Evolutionary conservation across 2,888 invertebrate species (phyloP).

Genomic region (Eristalinus aeneus): DNA sequence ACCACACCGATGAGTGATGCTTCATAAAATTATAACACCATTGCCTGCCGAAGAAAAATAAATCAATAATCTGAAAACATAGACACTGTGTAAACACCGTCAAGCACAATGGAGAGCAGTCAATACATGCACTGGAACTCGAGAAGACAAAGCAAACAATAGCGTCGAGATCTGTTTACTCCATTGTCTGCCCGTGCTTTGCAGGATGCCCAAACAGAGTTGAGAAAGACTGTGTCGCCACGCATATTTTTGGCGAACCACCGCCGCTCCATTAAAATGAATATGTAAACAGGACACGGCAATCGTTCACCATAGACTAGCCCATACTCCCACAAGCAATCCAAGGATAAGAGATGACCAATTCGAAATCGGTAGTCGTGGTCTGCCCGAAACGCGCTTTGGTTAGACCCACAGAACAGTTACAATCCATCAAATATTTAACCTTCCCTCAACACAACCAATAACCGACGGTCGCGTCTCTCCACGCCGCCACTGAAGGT

Average conservation of each 20-base stretch:
- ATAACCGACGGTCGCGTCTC: neutral
- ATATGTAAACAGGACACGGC: constrained; percentile 53
- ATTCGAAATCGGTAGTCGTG: constrained; percentile 39
- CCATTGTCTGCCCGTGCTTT: neutral
- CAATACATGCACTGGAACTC: neutral
- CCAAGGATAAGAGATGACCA: neutral
- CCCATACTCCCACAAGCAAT: constrained; percentile 9
- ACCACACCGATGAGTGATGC: too few relatives aligned
- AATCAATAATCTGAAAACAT: neutral
- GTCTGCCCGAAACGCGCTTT: constrained; percentile 36
- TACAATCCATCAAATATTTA: constrained; percentile 66
- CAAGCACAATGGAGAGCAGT: neutral
- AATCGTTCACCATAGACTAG: constrained; percentile 33
- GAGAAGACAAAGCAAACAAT: constrained; percentile 10
- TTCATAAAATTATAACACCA: too few relatives aligned
- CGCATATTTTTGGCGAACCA: constrained; percentile 26
- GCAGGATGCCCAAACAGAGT: neutral
- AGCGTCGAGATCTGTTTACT: neutral
- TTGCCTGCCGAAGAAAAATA: neutral
- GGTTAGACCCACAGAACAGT: constrained; percentile 53
- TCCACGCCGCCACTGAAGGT: constrained; percentile 19
- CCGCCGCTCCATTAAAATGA: constrained; percentile 61
- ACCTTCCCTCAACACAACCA: constrained; percentile 15
- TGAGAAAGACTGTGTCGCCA: neutral
- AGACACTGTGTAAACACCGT: constrained; percentile 2